phyloP scores from a whole-genome alignment of 2,113 vertebrate species.

The Drymodes brunneopygia region DNA sequence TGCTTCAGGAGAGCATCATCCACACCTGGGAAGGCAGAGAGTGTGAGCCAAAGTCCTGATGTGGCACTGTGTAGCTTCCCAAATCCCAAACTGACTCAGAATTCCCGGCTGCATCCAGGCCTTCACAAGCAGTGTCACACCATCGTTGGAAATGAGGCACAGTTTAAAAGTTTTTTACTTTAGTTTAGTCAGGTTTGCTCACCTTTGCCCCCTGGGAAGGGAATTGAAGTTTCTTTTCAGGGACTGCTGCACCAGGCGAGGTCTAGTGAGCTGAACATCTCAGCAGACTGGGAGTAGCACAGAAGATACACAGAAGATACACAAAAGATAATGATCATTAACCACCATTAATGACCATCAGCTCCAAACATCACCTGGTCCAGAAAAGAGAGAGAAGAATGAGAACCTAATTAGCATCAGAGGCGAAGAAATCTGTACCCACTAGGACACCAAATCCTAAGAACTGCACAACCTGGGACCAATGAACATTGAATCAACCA shows the following conservation, averaged over 20 bases:
- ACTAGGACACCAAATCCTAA: neutral
- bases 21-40: neutral
- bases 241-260: too few relatives aligned
- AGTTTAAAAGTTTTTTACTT: neutral
- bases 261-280: neutral
- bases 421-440: accelerated
- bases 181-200: neutral
- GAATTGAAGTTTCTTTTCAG: neutral
- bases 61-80: accelerated
- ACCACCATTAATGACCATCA: neutral
- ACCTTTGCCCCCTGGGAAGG: accelerated
- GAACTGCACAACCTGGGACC: neutral
- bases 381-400: neutral
- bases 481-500: neutral
- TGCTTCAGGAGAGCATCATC: neutral
- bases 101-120: neutral
- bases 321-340: neutral
- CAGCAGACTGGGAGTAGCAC: neutral
- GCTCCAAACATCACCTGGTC: neutral
- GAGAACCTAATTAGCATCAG: neutral
- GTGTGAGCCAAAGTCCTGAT: accelerated
- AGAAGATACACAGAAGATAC: neutral
- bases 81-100: neutral
- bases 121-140: neutral
- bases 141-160: neutral